Evolutionary conservation across 1,140 invertebrate species (phyloP), one percentile per base, ranked within the genome.

Genomic region (Nasonia vitripennis): DNA sequence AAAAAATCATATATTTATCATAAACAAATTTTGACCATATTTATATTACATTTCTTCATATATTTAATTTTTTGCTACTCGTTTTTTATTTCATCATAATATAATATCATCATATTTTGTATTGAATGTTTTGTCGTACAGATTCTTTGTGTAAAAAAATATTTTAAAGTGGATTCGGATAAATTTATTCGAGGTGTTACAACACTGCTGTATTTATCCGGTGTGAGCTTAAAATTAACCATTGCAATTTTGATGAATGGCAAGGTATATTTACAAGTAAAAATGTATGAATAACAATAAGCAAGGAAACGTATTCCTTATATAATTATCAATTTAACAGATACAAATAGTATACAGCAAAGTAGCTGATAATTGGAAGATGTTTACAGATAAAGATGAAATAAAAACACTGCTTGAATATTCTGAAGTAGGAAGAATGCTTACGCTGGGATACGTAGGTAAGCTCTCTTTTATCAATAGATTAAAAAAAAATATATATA

Each of bases 281-380:
- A 62, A 20, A 62, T 62, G n/a, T 20, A 45, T 41, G 34, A 34
- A 71, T 31, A 17, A 27, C 27, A 37, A 37, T 6, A 37, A 37
- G 4, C 0, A 37, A 37, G 9, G 34, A 73, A 73, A 37, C 7
- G 5, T 37, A 14, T 23, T 11, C 12, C 27, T 12, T 14, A 37
- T 31, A 27, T 27, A 27, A 27, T 27, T 27, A 27, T 78, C 9
- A n/a, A 48, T 34, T 14, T 5, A 17, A 55, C 37, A 78, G 77
- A 78, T 45, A 12, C n/a, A 31, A 12, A 51, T 2, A 27, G 41
- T 78, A 34, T 78, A 78, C 23, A 34, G 23, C 2, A 78, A 78
- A 48, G n/a, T 55, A n/a, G 45, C 34, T 27, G n/a, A 78, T 5
- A 78, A 78, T 34, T 78, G 77, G 77, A 78, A 78, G 10, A 51